phyloP scores from a whole-genome alignment of 2,113 vertebrate species.

The Nycticryphes semicollaris region DNA sequence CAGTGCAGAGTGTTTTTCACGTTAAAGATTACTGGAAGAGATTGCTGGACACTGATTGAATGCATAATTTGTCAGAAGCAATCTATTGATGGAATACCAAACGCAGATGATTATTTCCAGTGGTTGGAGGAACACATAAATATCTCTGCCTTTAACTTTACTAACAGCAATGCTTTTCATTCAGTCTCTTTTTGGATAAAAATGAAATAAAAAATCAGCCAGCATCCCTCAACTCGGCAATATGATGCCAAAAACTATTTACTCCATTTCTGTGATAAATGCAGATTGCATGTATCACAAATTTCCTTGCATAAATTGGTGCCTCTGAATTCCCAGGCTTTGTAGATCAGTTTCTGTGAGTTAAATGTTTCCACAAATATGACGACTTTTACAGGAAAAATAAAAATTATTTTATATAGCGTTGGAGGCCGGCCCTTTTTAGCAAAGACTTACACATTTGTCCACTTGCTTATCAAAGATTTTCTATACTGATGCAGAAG shows the following conservation, averaged over 20 bases:
- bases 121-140: background rate
- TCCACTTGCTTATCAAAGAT: background rate
- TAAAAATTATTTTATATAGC: background rate
- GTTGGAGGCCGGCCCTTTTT: background rate
- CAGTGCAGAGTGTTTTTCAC: background rate
- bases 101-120: background rate
- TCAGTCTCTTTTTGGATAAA: background rate
- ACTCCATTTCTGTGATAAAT: background rate
- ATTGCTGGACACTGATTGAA: conserved; percentile 7
- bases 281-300: background rate
- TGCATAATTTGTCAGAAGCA: conserved; percentile 26
- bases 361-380: background rate
- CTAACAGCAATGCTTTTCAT: background rate
- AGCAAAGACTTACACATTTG: background rate
- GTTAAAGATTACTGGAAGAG: background rate
- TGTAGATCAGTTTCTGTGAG: background rate
- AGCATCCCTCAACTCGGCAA: background rate
- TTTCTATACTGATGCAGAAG: background rate
- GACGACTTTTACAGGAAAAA: background rate
- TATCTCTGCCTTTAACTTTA: background rate
- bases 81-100: background rate
- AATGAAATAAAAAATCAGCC: background rate
- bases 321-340: background rate
- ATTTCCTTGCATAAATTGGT: background rate
- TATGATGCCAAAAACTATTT: background rate